Base-by-base conservation (phyloP, 1,140 invertebrate genomes). In the Carposina sasakii region DNA sequence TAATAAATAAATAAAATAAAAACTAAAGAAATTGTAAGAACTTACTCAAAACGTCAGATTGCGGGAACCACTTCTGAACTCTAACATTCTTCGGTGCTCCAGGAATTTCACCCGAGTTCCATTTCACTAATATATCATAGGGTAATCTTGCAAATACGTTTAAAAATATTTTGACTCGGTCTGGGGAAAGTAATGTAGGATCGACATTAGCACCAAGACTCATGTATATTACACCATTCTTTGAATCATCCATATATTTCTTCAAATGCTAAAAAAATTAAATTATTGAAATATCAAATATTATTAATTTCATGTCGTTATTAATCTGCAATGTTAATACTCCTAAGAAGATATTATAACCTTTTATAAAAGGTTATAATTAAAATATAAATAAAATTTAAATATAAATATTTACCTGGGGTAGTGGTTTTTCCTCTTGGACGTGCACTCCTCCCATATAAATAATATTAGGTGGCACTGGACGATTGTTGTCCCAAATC, bases 161-260 rank as follows among this genome's bases (percentile, higher is more conserved):
- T 42, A 77, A 62, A 23, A 89, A 76, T 0, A 55, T 64, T 6
- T 61, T 33, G 1, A 68, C 42, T 8, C 61, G 67, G 0, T 72
- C 60, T 0, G 57, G 37, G 0, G 71, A 55, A 8, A 88, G 55
- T 13, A 71, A 39, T 1, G 62, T 53, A 22, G 74, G 65, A 21
- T 78, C 75, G 0, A 88, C 39, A 41, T 79, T 86, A 12, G 86
- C 82, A 8, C 89, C 89, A 53, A 90, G 64, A 54, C 87, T 88
- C 54, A 90, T 89, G 44, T 87, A 86, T 17, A 90, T 84, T 2
- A 86, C 83, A 2, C 89, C 89, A 4, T 87, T 55, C 37, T 78
- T 57, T 17, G 85, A 74, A 0, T 63, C 62, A 16, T 86, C 79
- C 5, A 89, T 45, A 23, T 84, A 86, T 15, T 84, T 60, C 54